Percentiles rank a stretch among this genome's conserved stretches.
These are phyloP conservation scores for Netelia inedita DNA, from an alignment of 2,888 invertebrate species.

Conservation along the genomic window DNA sequence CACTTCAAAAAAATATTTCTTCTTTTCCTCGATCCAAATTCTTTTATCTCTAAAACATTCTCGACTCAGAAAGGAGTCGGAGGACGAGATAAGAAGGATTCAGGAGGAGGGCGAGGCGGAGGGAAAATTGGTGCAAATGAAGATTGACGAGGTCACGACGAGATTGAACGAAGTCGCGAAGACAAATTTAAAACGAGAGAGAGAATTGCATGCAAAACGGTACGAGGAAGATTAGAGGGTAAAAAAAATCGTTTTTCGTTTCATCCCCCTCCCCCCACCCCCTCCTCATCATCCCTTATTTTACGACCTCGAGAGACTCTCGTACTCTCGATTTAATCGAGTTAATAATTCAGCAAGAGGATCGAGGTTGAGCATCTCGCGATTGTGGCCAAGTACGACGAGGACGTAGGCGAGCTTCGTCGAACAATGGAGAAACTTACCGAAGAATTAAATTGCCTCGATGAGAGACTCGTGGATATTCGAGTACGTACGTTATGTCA, in stretches of 20 bases:
- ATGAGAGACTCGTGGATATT: slow-evolving; percentile 66
- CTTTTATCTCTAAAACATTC: slow-evolving; percentile 3
- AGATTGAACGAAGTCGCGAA: slow-evolving; percentile 28
- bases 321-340: slow-evolving; percentile 7
- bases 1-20: too few relatives aligned
- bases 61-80: slow-evolving; percentile 48
- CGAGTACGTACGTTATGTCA: slow-evolving; percentile 69
- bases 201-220: slow-evolving; percentile 66
- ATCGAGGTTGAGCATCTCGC: slow-evolving; percentile 69
- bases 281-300: background rate
- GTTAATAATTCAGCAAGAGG: slow-evolving; percentile 69
- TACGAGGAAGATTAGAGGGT: slow-evolving; percentile 26
- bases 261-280: background rate
- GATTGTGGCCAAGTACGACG: slow-evolving; percentile 75
- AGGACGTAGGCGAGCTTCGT: slow-evolving; percentile 73
- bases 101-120: slow-evolving; percentile 34
- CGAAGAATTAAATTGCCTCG: slow-evolving; percentile 66
- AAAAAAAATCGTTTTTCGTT: slow-evolving; percentile 3
- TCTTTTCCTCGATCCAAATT: too few relatives aligned
- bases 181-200: slow-evolving; percentile 59
- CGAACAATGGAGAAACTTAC: slow-evolving; percentile 72
- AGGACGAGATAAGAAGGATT: slow-evolving; percentile 52
- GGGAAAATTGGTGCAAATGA: slow-evolving; percentile 44
- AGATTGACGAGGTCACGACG: slow-evolving; percentile 55
- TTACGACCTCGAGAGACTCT: background rate